Evolutionary conservation across 2,797 vertebrate genomes (phyloP).

Genomic region (Borostomias antarcticus): DNA sequence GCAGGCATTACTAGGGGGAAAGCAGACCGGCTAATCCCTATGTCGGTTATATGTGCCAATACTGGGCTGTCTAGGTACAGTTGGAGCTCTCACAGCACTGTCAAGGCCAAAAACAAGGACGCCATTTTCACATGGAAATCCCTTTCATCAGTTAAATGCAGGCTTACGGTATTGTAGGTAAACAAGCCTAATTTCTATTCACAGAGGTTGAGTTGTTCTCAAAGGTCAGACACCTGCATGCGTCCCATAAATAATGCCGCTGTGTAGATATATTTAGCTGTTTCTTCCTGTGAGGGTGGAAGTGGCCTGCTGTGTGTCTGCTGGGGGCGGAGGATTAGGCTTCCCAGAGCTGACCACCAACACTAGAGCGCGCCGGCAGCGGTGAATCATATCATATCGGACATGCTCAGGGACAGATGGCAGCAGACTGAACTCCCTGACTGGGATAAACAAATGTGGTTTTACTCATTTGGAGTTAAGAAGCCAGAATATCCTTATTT

Average conservation of each 20-base stretch:
- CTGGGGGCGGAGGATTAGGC: slow-evolving; percentile 60
- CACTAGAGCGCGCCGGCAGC: slow-evolving; percentile 61
- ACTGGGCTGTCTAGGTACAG: slow-evolving; percentile 17
- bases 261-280: slow-evolving; percentile 62
- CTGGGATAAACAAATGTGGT: slow-evolving; percentile 34
- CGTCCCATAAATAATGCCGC: not conserved
- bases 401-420: slow-evolving; percentile 49
- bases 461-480: slow-evolving; percentile 34
- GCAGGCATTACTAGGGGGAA: slow-evolving; percentile 27
- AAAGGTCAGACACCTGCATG: not conserved
- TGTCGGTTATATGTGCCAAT: slow-evolving; percentile 22
- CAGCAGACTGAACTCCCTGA: slow-evolving; percentile 46
- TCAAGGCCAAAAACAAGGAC: slow-evolving; percentile 10
- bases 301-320: slow-evolving; percentile 56
- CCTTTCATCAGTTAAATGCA: slow-evolving; percentile 14
- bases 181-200: too few species aligned
- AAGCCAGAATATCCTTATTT: too few species aligned
- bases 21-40: slow-evolving; percentile 31
- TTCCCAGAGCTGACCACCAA: slow-evolving; percentile 30
- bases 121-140: not conserved
- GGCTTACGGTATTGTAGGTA: not conserved
- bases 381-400: slow-evolving; percentile 68
- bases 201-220: not conserved
- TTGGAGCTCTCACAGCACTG: slow-evolving; percentile 22
- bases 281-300: slow-evolving; percentile 56